Evolutionary conservation across 1,140 invertebrate species (phyloP), one percentile per base, ranked within the genome.

Genomic region (Pomacea maculata): DNA sequence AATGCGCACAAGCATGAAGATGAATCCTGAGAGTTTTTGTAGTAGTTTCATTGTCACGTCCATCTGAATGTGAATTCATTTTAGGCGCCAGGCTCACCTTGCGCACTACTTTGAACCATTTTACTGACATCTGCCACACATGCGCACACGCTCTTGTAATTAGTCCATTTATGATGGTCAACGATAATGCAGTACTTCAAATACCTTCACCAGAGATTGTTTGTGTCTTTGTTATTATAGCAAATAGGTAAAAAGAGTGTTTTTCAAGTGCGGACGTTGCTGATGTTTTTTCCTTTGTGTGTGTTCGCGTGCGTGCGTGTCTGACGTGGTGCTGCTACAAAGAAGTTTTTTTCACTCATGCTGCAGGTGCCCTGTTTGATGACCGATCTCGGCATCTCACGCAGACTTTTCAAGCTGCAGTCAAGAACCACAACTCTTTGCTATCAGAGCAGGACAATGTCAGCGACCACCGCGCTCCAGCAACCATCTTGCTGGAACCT

Each of bases 281-380:
- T 1, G 34, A 4, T 45, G 34, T 45, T 45, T 45, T 25, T 25
- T 25, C 25, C 1, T 45, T 45, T 45, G 2, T 25, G 25, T 25
- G 65, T 65, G 8, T 25, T 29, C 25, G 25, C 25, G 25, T 25
- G 25, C 25, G 25, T 25, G 25, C 25, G 25, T 25, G 25, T 79
- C 57, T 21, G 11, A 9, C 34, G 9, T 71, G 6, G 19, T 9
- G 29, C 9, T 65, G 63, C 21, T 6, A 52, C 29, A 52, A 75
- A 52, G 8, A n/a, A 5, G 4, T n/a, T 45, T 45, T 67, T 78
- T 19, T 68, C 12, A 54, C 45, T 25, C 14, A 25, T 64, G 17
- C 21, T 57, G 11, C 78, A 82, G 81, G 81, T 64, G 78, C 78
- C 0, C 34, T 82, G 25, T 80, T 82, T 75, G 81, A 82, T 34